These are phyloP conservation scores for Lagria hirta DNA, from an alignment of 2,888 invertebrate species.

Conservation along the genomic window DNA sequence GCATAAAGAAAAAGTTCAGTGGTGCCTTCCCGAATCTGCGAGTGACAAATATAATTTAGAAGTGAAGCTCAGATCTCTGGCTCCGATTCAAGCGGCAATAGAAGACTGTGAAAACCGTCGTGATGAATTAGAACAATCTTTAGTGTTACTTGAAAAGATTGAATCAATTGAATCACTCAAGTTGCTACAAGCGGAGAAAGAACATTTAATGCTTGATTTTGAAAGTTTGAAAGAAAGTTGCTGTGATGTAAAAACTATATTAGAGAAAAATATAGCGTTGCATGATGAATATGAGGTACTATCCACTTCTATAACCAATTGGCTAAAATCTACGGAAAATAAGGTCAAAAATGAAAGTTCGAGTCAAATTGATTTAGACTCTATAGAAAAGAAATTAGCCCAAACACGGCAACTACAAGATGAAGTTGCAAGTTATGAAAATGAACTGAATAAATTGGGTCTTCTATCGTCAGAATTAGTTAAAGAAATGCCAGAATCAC, in stretches of 20 bases:
- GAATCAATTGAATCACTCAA: conserved; percentile 71
- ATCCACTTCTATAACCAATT: conserved; percentile 72
- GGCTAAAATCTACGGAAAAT: conserved; percentile 79
- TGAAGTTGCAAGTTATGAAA: conserved; percentile 65
- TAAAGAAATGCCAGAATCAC: conserved; percentile 77
- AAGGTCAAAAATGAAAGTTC: conserved; percentile 73
- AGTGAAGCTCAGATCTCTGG: conserved; percentile 80
- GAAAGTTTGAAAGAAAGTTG: conserved; percentile 69
- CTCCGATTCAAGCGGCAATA: conserved; percentile 73
- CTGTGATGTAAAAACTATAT: conserved; percentile 65
- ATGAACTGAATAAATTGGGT: conserved; percentile 67
- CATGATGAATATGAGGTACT: conserved; percentile 81
- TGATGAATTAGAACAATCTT: conserved; percentile 68
- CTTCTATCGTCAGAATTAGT: conserved; percentile 71
- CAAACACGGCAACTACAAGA: conserved; percentile 66
- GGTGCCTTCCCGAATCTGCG: conserved; percentile 87
- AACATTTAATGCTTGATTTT: conserved; percentile 70
- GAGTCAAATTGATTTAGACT: conserved; percentile 67
- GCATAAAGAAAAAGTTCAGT: conserved; percentile 83
- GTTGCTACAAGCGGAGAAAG: conserved; percentile 68
- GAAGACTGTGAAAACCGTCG: conserved; percentile 70
- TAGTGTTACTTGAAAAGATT: conserved; percentile 70
- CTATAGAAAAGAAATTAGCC: conserved; percentile 68
- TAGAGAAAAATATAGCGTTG: conserved; percentile 71
- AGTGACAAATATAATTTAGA: conserved; percentile 92